Evolutionary conservation across 1,140 invertebrate genomes (phyloP).

Genomic region (Drosophila ercepeae): DNA sequence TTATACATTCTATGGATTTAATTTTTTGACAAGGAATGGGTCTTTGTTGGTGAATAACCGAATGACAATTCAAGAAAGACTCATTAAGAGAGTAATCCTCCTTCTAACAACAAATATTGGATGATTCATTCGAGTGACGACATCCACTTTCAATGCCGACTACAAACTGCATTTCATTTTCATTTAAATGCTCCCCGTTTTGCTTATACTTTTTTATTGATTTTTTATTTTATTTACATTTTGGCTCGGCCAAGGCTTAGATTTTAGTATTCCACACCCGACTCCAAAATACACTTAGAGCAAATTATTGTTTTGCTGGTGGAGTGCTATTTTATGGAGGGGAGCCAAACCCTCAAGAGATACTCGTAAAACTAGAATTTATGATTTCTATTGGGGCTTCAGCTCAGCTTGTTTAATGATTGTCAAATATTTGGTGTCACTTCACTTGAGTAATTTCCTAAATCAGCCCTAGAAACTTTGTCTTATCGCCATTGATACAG

Average conservation of each 20-base stretch:
- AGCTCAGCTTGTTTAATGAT: conserved; percentile 1
- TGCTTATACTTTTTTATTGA: conserved; percentile 1
- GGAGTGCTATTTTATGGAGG: conserved; percentile 9
- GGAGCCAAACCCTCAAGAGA: background rate
- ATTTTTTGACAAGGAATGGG: conserved; percentile 12
- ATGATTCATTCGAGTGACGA: conserved; percentile 32
- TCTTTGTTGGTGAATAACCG: too few relatives aligned
- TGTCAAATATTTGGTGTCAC: conserved; percentile 8
- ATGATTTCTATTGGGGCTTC: background rate
- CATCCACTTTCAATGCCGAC: conserved; percentile 41
- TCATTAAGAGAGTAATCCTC: too few relatives aligned
- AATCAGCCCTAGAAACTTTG: background rate
- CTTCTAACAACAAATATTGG: background rate
- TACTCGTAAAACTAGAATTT: conserved; percentile 4
- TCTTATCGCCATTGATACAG: conserved; percentile 16
- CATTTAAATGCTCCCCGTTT: conserved; percentile 38
- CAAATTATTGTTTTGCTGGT: conserved; percentile 5
- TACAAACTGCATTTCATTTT: conserved; percentile 50
- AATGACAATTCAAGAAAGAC: too few relatives aligned
- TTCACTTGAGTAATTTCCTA: background rate
- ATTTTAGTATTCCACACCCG: conserved; percentile 41
- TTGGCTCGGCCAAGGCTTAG: conserved; percentile 45
- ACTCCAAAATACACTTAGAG: conserved; percentile 26
- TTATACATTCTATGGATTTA: conserved; percentile 25
- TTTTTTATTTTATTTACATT: conserved; percentile 27